These are phyloP conservation scores for Falcunculus frontatus DNA, from an alignment of 2,113 vertebrate genomes.

Conservation along the genomic window DNA sequence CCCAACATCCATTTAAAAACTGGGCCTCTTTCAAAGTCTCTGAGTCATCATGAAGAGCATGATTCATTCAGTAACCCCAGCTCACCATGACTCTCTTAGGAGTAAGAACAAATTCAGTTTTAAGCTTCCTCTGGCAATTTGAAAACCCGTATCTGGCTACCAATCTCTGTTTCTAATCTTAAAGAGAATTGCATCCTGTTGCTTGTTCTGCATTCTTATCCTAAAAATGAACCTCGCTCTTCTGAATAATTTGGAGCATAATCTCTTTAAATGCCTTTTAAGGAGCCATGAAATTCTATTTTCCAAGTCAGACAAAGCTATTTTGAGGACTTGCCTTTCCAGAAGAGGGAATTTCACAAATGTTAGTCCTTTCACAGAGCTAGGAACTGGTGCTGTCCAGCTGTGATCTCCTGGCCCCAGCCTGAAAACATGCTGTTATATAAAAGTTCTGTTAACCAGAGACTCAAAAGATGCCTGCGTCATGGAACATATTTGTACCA, in stretches of 20 bases:
- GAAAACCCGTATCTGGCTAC: constrained; percentile 19
- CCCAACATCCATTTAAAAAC: constrained; percentile 28
- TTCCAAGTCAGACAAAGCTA: background rate
- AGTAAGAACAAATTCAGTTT: constrained; percentile 36
- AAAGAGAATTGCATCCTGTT: background rate
- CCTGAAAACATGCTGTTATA: constrained; percentile 27
- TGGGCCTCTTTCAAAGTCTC: constrained; percentile 42
- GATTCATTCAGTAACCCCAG: constrained; percentile 42
- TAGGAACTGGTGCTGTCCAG: constrained; percentile 36
- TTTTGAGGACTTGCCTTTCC: constrained; percentile 43
- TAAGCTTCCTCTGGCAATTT: constrained; percentile 19
- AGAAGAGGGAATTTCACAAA: constrained; percentile 33
- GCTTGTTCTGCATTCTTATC: background rate
- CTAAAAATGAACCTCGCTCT: background rate
- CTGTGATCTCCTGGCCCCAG: constrained; percentile 8
- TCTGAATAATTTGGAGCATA: constrained; percentile 20
- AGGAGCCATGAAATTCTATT: constrained; percentile 52
- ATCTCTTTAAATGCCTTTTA: constrained; percentile 48
- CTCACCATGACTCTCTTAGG: background rate
- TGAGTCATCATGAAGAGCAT: constrained; percentile 50
- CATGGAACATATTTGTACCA: background rate
- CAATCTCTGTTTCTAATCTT: constrained; percentile 16
- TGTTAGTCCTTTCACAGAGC: constrained; percentile 11
- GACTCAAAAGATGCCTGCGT: background rate
- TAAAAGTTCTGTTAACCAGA: background rate